phyloP scores from a whole-genome alignment of 2,113 vertebrate genomes.

The Mobula hypostoma region DNA sequence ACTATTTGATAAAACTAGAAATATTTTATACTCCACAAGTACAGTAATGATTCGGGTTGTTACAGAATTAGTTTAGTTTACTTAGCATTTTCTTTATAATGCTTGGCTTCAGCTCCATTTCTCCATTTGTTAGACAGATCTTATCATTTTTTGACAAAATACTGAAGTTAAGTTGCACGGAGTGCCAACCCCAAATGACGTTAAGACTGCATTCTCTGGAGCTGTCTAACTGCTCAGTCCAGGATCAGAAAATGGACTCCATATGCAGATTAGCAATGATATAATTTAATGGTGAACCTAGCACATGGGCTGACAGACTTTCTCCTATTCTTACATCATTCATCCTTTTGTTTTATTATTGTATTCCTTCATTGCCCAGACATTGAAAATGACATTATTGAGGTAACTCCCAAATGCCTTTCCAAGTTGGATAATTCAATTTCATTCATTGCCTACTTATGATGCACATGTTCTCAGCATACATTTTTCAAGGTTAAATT shows the following conservation, averaged over 20 bases:
- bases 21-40: not conserved
- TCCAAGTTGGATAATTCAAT: not conserved
- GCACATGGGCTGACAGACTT: not conserved
- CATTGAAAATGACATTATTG: not conserved
- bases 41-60: not conserved
- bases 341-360: not conserved
- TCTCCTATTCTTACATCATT: not conserved
- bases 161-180: not conserved
- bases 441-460: not conserved
- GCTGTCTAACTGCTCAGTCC: not conserved
- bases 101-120: not conserved
- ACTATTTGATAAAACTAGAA: not conserved
- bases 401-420: not conserved
- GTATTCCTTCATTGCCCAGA: not conserved
- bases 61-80: not conserved
- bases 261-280: not conserved
- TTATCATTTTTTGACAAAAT: not conserved
- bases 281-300: not conserved
- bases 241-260: not conserved
- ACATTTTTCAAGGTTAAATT: conserved; percentile 3
- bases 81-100: not conserved
- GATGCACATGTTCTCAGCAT: not conserved
- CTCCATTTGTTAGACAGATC: not conserved
- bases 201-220: not conserved
- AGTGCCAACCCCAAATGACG: not conserved